Evolutionary conservation across 2,113 vertebrate genomes (phyloP).

Genomic region (Myrmecobius fasciatus): DNA sequence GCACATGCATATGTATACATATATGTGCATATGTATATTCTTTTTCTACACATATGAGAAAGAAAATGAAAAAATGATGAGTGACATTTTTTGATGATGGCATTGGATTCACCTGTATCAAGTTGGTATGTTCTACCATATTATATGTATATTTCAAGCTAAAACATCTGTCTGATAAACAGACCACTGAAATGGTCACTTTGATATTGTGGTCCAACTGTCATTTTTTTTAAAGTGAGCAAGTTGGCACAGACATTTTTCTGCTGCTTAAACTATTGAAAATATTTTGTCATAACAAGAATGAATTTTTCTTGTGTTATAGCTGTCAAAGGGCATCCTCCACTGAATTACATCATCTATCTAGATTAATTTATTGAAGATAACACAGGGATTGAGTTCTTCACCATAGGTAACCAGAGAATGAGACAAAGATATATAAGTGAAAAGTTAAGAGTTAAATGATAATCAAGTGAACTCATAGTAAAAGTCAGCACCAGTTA

Average conservation of each 20-base stretch:
- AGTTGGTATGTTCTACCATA: neutral
- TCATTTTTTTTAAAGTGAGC: conserved; percentile 12
- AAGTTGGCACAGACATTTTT: conserved; percentile 14
- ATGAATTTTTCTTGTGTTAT: neutral
- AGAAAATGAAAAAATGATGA: neutral
- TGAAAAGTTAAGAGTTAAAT: neutral
- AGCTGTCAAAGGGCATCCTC: neutral
- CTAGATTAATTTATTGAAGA: neutral
- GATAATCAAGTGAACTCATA: neutral
- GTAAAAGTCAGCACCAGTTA: neutral
- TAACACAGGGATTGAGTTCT: neutral
- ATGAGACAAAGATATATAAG: neutral
- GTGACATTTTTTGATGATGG: neutral
- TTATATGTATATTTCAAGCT: conserved; percentile 27
- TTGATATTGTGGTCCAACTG: neutral
- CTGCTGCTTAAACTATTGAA: neutral
- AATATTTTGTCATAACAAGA: conserved; percentile 33
- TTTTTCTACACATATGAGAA: neutral
- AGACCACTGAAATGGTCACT: conserved; percentile 16
- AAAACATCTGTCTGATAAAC: conserved; percentile 36
- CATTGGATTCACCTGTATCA: conserved; percentile 4
- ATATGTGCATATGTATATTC: neutral
- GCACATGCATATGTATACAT: neutral
- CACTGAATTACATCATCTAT: neutral
- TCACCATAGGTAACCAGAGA: neutral